Conservation (phyloP, 2,888 invertebrate genomes). For the Caenorhabditis imperialis region DNA sequence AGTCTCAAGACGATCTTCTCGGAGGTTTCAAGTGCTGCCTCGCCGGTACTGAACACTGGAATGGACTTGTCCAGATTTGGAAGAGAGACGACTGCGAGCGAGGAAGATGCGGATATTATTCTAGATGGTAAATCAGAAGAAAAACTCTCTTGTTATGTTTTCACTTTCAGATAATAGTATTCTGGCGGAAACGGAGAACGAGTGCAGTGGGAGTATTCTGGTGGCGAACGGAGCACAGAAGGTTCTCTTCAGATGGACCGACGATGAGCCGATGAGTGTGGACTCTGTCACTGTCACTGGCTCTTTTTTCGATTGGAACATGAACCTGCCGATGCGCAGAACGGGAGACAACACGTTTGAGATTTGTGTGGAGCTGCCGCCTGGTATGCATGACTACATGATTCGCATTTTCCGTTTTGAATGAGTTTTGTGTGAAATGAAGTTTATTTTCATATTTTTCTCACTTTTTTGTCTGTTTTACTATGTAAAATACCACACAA, state of each 20-base stretch:
- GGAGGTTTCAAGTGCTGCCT: not conserved
- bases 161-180: constrained; percentile 19
- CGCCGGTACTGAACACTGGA: too few relatives aligned
- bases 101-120: constrained; percentile 37
- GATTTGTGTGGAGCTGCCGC: constrained; percentile 26
- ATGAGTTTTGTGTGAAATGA: not conserved
- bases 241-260: constrained; percentile 52
- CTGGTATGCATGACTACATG: constrained; percentile 41
- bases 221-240: constrained; percentile 13
- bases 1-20: too few relatives aligned
- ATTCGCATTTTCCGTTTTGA: constrained; percentile 44
- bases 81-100: constrained; percentile 1
- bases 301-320: constrained; percentile 53
- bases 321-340: constrained; percentile 45
- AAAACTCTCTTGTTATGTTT: not conserved
- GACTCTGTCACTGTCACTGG: constrained; percentile 37
- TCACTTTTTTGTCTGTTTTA: too few relatives aligned
- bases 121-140: constrained; percentile 25
- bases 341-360: constrained; percentile 11
- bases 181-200: constrained; percentile 19
- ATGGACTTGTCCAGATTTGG: too few relatives aligned
- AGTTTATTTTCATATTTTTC: too few relatives aligned
- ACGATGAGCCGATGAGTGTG: constrained; percentile 11
- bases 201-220: constrained; percentile 30
- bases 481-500: too few relatives aligned